Evolutionary conservation across 2,797 vertebrate genomes (phyloP).

Genomic region (Enteromius trimaculatus): DNA sequence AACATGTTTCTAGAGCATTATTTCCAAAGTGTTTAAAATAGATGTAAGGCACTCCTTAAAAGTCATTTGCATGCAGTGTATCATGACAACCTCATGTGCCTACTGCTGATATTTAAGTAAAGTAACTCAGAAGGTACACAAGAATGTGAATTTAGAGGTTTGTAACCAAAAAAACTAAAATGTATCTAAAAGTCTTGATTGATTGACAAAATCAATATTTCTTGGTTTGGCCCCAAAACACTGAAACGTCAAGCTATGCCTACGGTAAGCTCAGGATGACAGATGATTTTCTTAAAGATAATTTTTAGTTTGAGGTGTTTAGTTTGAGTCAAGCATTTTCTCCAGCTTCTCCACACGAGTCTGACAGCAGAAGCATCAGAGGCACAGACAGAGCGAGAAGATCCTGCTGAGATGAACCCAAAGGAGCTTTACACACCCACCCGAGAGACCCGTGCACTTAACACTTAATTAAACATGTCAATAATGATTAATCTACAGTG

Average conservation of each 20-base stretch:
- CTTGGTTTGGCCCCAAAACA: background rate
- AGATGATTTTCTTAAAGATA: background rate
- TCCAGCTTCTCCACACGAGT: background rate
- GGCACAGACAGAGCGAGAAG: background rate
- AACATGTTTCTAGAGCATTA: background rate
- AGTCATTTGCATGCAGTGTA: background rate
- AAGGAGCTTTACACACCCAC: background rate
- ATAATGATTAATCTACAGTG: slow-evolving; percentile 55
- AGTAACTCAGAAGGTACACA: background rate
- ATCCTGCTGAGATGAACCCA: background rate
- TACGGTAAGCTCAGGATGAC: background rate
- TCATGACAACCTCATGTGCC: background rate
- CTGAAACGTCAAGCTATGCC: background rate
- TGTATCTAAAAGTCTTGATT: background rate
- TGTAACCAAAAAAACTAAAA: background rate
- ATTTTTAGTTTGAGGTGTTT: background rate
- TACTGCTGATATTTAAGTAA: background rate
- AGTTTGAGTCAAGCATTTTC: background rate
- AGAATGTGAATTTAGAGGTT: background rate
- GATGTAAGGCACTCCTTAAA: background rate
- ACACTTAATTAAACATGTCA: slow-evolving; percentile 62
- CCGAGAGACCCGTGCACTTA: slow-evolving; percentile 57
- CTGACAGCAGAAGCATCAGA: slow-evolving; percentile 2
- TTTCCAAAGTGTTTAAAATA: background rate
- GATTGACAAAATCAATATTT: background rate